Evolutionary conservation across 2,113 vertebrate genomes (phyloP), one percentile per base, ranked within the genome.

Genomic region (Muntiacus reevesi): DNA sequence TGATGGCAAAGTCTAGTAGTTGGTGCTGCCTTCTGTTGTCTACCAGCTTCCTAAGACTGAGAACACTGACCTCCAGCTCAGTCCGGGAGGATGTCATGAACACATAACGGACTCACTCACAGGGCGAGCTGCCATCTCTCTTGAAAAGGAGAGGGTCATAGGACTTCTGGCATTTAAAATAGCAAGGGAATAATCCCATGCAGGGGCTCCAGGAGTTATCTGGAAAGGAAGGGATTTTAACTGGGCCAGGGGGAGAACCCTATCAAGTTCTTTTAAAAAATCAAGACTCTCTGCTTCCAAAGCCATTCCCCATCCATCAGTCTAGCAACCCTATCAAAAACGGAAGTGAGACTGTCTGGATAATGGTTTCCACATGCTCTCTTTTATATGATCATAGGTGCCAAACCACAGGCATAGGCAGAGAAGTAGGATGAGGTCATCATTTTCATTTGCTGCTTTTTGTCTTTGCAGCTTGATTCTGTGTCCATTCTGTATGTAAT

Each of bases 321-420:
- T 60, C 67, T 57, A 40, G 86, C 86, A 86, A 60, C 23, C 5
- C 6, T 83, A 74, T 94, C 81, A 94, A 50, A 88, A 95, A 54
- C 71, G 83, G 83, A 94, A 96, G 86, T 54, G 33, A 94, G n/a
- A 54, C 57, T 67, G 25, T 89, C 62, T 95, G 50, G 23, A 74
- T 78, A 92, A 97, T 83, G 14, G 23, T 87, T 97, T 87, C 55
- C 94, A 89, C 79, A n/a, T 81, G 83, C 96, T 93, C 50, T 85
- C 15, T 21, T 88, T 88, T 91, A 45, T 30, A 9, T 50, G 33
- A 15, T 62, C 82, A 12, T 28, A 59, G 28, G 45, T 84, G 96
- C 64, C 52, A 96, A 97, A 74, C 40, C 47, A 67, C 78, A 86
- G 3, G 10, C 28, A 89, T 11, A 74, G 85, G 54, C 40, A 94